phyloP scores from a whole-genome alignment of 37 sponge, comb jelly and placozoan species.

The Geodia barretti region DNA sequence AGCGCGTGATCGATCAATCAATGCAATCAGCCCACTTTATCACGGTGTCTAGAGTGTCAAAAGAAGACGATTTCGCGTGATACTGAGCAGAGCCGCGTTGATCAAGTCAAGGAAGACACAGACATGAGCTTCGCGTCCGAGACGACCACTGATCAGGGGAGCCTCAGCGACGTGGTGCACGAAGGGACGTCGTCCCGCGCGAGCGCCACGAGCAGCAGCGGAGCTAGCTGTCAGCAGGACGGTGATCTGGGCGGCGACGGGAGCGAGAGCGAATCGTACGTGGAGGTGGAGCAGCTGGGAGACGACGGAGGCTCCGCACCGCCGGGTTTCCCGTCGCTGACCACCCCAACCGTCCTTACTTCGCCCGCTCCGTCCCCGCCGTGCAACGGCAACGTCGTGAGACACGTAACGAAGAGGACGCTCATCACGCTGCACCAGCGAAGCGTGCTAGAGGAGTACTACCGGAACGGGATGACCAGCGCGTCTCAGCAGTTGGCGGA shows the following conservation, averaged over 20 bases:
- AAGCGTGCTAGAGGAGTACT: slow-evolving; percentile 66
- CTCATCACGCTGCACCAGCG: slow-evolving; percentile 57
- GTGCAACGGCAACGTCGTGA: not conserved
- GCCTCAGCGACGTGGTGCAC: not conserved
- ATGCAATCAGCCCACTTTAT: not conserved
- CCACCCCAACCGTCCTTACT: not conserved
- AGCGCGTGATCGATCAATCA: not conserved
- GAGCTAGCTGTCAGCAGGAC: no score
- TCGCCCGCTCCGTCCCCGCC: not conserved
- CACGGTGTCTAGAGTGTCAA: not conserved
- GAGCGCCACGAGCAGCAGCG: not conserved
- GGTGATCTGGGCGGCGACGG: slow-evolving; percentile 13
- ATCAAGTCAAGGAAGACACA: not conserved
- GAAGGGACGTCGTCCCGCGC: not conserved
- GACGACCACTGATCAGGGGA: not conserved
- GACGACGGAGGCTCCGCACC: not conserved
- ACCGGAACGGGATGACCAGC: slow-evolving; percentile 68
- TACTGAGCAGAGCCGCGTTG: not conserved
- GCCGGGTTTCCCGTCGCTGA: no score
- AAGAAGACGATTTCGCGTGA: not conserved
- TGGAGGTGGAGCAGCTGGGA: slow-evolving; percentile 51
- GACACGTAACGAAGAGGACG: slow-evolving; percentile 54
- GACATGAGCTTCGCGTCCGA: not conserved
- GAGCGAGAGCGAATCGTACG: slow-evolving; percentile 52
- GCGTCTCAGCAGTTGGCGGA: slow-evolving; percentile 50